Percentiles rank a stretch among this genome's conserved stretches.
Conservation (phyloP, 2,113 vertebrate genomes). For the Passer montanus region DNA sequence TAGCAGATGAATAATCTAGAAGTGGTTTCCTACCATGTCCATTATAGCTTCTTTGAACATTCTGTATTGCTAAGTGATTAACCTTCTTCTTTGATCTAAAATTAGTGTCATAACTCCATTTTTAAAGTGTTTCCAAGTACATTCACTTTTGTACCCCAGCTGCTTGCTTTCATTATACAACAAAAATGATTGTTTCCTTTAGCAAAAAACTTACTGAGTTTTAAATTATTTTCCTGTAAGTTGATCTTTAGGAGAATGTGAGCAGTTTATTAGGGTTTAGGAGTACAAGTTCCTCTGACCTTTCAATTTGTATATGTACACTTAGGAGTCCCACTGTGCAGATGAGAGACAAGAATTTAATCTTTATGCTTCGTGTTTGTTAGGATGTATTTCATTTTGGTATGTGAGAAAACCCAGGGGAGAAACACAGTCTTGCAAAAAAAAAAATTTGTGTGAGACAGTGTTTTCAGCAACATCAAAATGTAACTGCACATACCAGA, state of each 20-base stretch:
- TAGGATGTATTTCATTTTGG: not conserved
- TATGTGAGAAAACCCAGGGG: not conserved
- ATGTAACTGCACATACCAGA: conserved; percentile 22
- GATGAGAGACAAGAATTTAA: not conserved
- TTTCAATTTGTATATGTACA: not conserved
- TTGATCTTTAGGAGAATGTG: not conserved
- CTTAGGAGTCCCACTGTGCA: not conserved
- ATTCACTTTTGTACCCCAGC: not conserved
- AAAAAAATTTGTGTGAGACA: not conserved
- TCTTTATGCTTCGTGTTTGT: not conserved
- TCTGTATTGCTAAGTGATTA: not conserved
- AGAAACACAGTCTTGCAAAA: not conserved
- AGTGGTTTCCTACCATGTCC: not conserved
- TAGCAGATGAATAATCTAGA: not conserved
- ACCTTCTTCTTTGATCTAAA: conserved; percentile 39
- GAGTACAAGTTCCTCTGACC: not conserved
- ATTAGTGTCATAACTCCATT: not conserved
- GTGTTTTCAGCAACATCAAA: conserved; percentile 1
- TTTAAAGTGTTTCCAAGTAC: not conserved
- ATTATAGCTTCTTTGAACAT: not conserved
- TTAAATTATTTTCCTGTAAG: not conserved
- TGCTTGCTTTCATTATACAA: not conserved
- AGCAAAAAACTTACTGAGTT: not conserved
- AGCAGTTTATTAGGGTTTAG: not conserved
- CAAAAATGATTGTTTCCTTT: not conserved